These are phyloP conservation scores for Proctacanthus coquilletti DNA, from an alignment of 1,140 invertebrate genomes.

Conservation along the genomic window DNA sequence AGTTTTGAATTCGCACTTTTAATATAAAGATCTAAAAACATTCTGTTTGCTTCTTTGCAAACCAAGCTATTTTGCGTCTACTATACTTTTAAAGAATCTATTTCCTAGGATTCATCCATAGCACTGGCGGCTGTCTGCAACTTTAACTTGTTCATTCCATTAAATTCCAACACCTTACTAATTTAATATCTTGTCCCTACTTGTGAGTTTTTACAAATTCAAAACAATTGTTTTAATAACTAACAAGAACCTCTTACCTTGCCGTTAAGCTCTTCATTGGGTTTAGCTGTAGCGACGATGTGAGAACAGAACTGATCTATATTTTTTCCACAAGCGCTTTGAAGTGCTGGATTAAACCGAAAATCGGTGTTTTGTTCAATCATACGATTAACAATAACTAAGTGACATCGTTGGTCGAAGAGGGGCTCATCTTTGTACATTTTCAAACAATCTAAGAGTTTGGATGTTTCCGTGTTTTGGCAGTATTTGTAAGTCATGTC, in stretches of 20 bases:
- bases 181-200: too few species aligned
- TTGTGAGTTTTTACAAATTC: too few species aligned
- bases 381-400: constrained; percentile 74
- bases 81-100: too few species aligned
- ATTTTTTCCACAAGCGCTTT: constrained; percentile 59
- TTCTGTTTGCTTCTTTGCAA: too few species aligned
- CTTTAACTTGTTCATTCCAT: background rate
- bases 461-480: constrained; percentile 45
- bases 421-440: constrained; percentile 58
- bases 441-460: constrained; percentile 57
- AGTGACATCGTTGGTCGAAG: constrained; percentile 76
- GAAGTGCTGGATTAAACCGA: constrained; percentile 76
- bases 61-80: too few species aligned
- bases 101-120: too few species aligned
- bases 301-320: constrained; percentile 50
- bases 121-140: too few species aligned
- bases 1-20: background rate
- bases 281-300: constrained; percentile 25
- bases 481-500: constrained; percentile 73
- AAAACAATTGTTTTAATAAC: background rate
- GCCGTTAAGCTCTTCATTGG: constrained; percentile 43
- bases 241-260: constrained; percentile 27
- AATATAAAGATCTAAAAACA: background rate
- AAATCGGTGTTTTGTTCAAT: constrained; percentile 86
- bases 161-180: background rate